These are phyloP conservation scores for Phalacrocorax brasilianus DNA, from an alignment of 2,113 vertebrate species.

Conservation along the genomic window DNA sequence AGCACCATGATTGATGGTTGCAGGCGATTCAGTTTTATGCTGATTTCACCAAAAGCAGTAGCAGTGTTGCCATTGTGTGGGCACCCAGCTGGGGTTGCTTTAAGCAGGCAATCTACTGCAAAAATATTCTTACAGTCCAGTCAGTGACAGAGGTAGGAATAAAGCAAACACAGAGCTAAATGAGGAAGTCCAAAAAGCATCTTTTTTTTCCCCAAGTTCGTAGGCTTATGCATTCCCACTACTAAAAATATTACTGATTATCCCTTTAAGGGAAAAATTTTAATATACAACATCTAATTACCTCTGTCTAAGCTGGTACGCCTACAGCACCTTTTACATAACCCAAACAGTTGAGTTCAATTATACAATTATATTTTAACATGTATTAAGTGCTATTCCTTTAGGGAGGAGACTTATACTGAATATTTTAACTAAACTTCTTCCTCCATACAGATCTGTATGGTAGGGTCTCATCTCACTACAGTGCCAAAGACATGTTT, in stretches of 20 bases:
- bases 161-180: background rate
- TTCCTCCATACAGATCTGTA: background rate
- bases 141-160: background rate
- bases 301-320: slow-evolving; percentile 53
- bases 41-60: background rate
- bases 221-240: background rate
- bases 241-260: slow-evolving; percentile 14
- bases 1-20: background rate
- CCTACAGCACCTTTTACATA: slow-evolving; percentile 58
- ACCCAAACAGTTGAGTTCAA: slow-evolving; percentile 51
- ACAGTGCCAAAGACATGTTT: background rate
- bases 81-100: background rate
- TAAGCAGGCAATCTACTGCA: background rate
- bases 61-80: background rate
- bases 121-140: background rate
- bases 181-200: background rate
- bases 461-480: background rate
- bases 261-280: slow-evolving; percentile 48
- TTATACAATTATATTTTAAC: slow-evolving; percentile 54
- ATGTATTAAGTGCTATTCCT: slow-evolving; percentile 41
- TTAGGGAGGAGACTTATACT: slow-evolving; percentile 18
- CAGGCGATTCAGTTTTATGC: background rate
- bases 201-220: background rate
- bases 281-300: slow-evolving; percentile 66
- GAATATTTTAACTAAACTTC: background rate